Conservation (phyloP, 64 coral and sea anemone genomes). For the Pachyseris speciosa region DNA sequence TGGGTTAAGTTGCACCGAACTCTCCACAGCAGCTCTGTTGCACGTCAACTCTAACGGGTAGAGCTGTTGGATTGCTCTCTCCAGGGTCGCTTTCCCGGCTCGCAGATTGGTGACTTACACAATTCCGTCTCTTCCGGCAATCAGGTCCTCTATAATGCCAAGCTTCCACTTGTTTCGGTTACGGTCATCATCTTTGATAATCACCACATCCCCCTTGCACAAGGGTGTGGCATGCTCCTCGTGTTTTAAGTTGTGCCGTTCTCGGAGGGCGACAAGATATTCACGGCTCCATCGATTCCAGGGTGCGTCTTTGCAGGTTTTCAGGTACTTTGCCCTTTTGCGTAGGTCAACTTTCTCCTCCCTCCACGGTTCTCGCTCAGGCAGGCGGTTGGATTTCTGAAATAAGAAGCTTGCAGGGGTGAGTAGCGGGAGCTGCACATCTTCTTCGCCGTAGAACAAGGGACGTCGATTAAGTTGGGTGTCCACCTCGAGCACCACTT, state of each 20-base stretch:
- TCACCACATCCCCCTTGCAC: background rate
- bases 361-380: background rate
- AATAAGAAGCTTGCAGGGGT: background rate
- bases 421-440: conserved; percentile 8
- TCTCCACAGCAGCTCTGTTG: too few relatives aligned
- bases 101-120: background rate
- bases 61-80: background rate
- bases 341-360: background rate
- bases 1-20: too few relatives aligned
- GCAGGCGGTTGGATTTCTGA: background rate
- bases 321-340: background rate
- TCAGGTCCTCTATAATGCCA: background rate
- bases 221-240: background rate
- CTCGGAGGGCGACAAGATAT: background rate
- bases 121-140: background rate
- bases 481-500: conserved; percentile 10
- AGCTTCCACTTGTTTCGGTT: background rate
- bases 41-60: background rate
- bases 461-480: background rate
- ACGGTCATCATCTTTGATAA: background rate
- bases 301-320: background rate
- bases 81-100: background rate
- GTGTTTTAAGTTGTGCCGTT: background rate
- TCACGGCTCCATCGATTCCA: background rate
- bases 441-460: background rate